Evolutionary conservation across 2,113 vertebrate species (phyloP), one percentile per base, ranked within the genome.

Genomic region (cattle (Bos taurus)): DNA sequence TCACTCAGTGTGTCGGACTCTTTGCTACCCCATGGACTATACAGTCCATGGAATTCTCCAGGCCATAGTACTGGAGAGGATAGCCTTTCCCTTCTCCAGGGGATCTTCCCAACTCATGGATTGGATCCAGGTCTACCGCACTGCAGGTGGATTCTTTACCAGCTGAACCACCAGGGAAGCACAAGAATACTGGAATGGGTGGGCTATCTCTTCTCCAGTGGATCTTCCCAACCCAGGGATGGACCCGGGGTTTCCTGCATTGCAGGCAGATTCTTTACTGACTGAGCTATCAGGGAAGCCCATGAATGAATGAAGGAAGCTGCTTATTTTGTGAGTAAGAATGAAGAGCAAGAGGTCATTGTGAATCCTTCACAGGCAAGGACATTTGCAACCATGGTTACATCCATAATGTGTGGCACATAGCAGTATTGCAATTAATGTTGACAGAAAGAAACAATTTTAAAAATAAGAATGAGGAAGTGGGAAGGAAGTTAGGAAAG

Each of bases 211-310:
- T 40, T 74, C 67, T 74, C 67, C n/a, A 74, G 67, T 6, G 19
- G 10, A 40, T 74, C 67, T 74, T 40, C 67, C 67, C n/a, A 74
- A 74, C 10, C 5, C 19, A 74, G 67, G 67, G n/a, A 74, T 74
- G 0, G 2, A 74, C 40, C n/a, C 10, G 0, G n/a, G n/a, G 2
- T 23, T 10, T 40, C n/a, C 10, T 74, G 67, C 21, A 40, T 40
- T 74, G 19, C 67, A 40, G 10, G 10, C 10, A 6, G n/a, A 13
- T 74, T 74, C n/a, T 74, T 74, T 74, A 74, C 67, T 23, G 10
- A 23, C n/a, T 71, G n/a, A 40, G 67, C 67, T 74, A 74, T 74
- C n/a, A 71, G n/a, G 67, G n/a, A 74, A 74, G n/a, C n/a, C 19
- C 10, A 13, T 23, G 67, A 74, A 74, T 2, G 7, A 77, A 62